phyloP scores from a whole-genome alignment of 64 coral and sea anemone genomes.

The Catalaphyllia jardinei region DNA sequence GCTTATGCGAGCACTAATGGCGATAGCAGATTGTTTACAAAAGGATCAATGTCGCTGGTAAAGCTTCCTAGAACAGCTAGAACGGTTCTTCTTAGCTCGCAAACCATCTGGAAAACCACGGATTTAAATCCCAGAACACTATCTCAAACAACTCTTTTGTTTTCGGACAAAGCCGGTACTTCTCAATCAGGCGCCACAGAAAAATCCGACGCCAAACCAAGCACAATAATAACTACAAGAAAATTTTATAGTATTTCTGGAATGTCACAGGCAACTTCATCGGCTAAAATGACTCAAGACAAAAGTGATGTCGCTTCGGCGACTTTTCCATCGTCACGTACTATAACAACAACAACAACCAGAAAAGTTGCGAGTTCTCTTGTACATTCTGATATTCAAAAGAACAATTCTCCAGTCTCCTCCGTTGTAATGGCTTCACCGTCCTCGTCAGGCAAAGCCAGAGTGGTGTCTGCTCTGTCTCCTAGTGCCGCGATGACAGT shows the following conservation, averaged over 20 bases:
- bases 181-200: not conserved
- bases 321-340: not conserved
- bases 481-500: not conserved
- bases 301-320: not conserved
- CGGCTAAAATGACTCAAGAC: not conserved
- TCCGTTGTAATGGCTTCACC: not conserved
- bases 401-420: too few relatives aligned
- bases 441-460: too few relatives aligned
- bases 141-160: not conserved
- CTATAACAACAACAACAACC: too few relatives aligned
- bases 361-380: not conserved
- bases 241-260: not conserved
- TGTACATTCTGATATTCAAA: not conserved
- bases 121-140: not conserved
- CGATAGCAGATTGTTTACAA: constrained; percentile 13
- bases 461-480: not conserved
- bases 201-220: not conserved
- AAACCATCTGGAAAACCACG: not conserved
- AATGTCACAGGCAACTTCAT: not conserved
- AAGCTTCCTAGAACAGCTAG: not conserved
- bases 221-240: not conserved
- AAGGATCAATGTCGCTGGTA: constrained; percentile 18
- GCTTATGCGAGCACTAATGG: not conserved
- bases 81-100: not conserved
- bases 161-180: not conserved